A percentile compares a stretch with the other conserved stretches of the same genome.
These are phyloP conservation scores for Entomobrya multifasciata DNA, from an alignment of 2,888 invertebrate species.

Conservation along the genomic window DNA sequence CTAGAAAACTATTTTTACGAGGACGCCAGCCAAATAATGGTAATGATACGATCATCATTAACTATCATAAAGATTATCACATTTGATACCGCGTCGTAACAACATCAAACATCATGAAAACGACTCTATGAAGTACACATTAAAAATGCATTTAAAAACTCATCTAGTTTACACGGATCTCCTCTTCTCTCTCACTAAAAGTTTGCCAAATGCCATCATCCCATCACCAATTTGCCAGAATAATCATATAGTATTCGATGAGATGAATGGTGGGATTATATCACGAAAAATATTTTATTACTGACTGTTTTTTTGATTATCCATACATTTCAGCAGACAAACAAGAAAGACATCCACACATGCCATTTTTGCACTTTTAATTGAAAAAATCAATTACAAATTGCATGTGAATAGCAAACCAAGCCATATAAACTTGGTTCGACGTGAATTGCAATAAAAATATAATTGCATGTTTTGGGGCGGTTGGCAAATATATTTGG, in stretches of 20 bases:
- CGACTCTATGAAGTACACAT: conserved; percentile 19
- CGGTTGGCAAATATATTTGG: too few species aligned
- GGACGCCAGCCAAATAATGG: not conserved
- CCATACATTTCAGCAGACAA: not conserved
- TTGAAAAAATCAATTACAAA: conserved; percentile 33
- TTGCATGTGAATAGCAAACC: conserved; percentile 2
- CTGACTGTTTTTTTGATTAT: too few species aligned
- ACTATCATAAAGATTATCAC: conserved; percentile 34
- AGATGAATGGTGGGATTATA: conserved; percentile 1
- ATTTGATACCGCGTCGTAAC: conserved; percentile 30
- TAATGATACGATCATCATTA: not conserved
- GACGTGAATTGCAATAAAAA: conserved; percentile 10
- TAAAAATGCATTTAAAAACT: conserved; percentile 14
- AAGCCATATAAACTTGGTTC: not conserved
- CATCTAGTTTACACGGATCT: conserved; percentile 31
- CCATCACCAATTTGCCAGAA: conserved; percentile 12
- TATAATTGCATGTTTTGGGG: conserved; percentile 2
- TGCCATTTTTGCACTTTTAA: not conserved
- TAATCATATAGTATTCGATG: not conserved
- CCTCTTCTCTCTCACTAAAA: not conserved
- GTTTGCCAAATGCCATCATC: conserved; percentile 15
- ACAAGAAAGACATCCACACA: not conserved
- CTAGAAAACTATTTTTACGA: conserved; percentile 15
- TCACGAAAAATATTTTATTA: conserved; percentile 49
- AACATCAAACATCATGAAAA: conserved; percentile 38